phyloP scores from a whole-genome alignment of 2,113 vertebrate genomes.

The Halcyon senegalensis region DNA sequence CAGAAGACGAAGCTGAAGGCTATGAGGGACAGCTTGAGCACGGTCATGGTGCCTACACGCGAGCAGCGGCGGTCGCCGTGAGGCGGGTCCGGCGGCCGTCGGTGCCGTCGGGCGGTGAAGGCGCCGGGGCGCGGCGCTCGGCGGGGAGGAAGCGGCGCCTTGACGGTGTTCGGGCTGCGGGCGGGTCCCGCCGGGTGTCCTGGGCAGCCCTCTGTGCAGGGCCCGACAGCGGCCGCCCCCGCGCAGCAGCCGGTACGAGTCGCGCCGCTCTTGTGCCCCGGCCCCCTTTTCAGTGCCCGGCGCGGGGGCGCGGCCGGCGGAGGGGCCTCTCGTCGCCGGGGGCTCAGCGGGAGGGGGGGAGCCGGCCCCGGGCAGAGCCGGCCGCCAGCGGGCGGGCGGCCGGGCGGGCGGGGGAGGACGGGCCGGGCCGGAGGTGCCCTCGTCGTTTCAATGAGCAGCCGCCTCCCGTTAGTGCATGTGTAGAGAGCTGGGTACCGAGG shows the following conservation, averaged over 20 bases:
- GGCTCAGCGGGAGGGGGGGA: too few relatives aligned
- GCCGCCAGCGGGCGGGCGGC: too few relatives aligned
- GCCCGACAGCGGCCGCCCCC: rapidly evolving
- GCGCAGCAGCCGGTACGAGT: rapidly evolving
- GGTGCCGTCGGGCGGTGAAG: not conserved
- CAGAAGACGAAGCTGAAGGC: constrained; percentile 90
- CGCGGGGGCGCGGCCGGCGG: not conserved
- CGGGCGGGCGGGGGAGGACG: too few relatives aligned
- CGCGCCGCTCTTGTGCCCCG: not conserved
- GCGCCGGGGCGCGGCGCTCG: not conserved
- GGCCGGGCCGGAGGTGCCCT: not conserved
- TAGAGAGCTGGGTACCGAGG: not conserved
- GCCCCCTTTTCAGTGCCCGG: not conserved
- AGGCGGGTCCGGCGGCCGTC: not conserved
- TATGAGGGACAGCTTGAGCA: constrained; percentile 85
- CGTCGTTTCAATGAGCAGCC: too few relatives aligned
- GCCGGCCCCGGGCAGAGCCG: too few relatives aligned
- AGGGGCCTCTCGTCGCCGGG: not conserved
- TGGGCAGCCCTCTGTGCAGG: not conserved
- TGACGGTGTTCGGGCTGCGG: not conserved
- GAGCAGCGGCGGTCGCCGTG: not conserved
- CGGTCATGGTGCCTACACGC: constrained; percentile 72
- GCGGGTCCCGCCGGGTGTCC: constrained; percentile 27
- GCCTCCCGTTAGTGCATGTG: rapidly evolving
- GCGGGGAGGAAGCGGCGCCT: not conserved